phyloP scores from a whole-genome alignment of 2,888 invertebrate species.

The Psylliodes chrysocephalus region DNA sequence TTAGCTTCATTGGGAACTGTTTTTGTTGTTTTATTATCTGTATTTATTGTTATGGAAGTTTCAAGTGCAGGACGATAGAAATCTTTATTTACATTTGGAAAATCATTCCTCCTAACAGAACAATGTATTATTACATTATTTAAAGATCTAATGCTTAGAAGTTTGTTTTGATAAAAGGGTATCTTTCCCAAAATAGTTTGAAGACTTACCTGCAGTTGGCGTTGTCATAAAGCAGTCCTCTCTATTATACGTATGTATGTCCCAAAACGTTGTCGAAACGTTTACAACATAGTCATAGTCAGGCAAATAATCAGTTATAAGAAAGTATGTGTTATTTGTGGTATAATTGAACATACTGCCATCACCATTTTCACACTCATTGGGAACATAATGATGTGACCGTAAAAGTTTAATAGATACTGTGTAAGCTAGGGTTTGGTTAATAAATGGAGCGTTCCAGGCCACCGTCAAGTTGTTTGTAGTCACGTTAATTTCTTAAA shows the following conservation, averaged over 20 bases:
- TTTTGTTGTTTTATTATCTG: too few species aligned
- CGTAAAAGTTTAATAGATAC: not conserved
- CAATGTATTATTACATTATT: too few species aligned
- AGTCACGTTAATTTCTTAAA: slow-evolving; percentile 1
- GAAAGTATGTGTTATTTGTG: not conserved
- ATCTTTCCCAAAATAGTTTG: too few species aligned
- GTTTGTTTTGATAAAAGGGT: too few species aligned
- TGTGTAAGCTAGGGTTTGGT: not conserved
- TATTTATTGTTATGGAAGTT: too few species aligned
- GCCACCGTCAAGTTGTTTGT: not conserved
- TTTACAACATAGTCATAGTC: slow-evolving; percentile 6
- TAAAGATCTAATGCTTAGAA: too few species aligned
- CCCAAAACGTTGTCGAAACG: slow-evolving; percentile 8
- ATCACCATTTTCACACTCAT: not conserved
- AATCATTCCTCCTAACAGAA: too few species aligned
- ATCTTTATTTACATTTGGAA: too few species aligned
- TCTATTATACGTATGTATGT: not conserved
- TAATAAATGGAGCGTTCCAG: not conserved
- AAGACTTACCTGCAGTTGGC: slow-evolving; percentile 13
- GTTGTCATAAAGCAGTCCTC: not conserved
- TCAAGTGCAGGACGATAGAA: too few species aligned
- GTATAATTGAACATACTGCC: not conserved
- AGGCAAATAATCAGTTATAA: not conserved
- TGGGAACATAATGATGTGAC: slow-evolving; percentile 22
- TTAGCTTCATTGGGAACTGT: too few species aligned